Conservation (phyloP, 2,113 vertebrate species). For the Megalops atlanticus region DNA sequence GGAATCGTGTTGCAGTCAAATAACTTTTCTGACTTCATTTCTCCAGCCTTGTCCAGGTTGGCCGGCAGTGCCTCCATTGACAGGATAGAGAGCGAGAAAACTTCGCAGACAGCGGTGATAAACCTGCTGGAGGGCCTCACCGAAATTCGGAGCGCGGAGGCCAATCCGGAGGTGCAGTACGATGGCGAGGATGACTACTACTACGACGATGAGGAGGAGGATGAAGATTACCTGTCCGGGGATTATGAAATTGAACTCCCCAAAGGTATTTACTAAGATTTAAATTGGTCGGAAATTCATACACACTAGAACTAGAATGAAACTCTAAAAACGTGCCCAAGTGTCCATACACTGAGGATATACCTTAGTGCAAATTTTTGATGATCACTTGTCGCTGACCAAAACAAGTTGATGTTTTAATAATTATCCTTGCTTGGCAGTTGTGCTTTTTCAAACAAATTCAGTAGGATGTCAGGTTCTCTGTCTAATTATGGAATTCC, state of each 20-base stretch:
- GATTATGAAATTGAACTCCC: slow-evolving; percentile 58
- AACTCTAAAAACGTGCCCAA: too few species aligned
- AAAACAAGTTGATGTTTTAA: too few species aligned
- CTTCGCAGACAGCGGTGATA: slow-evolving; percentile 62
- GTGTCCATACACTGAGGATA: too few species aligned
- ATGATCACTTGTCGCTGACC: too few species aligned
- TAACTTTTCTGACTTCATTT: background rate
- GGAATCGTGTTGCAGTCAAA: background rate
- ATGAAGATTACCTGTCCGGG: slow-evolving; percentile 60
- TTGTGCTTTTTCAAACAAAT: too few species aligned
- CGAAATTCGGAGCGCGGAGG: slow-evolving; percentile 51
- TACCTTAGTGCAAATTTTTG: too few species aligned
- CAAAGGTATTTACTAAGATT: slow-evolving; percentile 52
- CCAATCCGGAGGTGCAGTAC: slow-evolving; percentile 36
- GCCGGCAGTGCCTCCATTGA: slow-evolving; percentile 66
- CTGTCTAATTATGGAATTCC: too few species aligned
- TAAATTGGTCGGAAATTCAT: background rate
- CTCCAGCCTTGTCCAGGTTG: slow-evolving; percentile 57
- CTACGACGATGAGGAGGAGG: slow-evolving; percentile 54
- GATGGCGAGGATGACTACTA: slow-evolving; percentile 59
- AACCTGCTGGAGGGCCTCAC: slow-evolving; percentile 58
- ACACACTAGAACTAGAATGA: too few species aligned
- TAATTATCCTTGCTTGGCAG: too few species aligned
- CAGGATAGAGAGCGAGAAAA: slow-evolving; percentile 59
- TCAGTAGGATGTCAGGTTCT: too few species aligned